These are phyloP conservation scores for Umimayanthus chanpuru DNA, from an alignment of 92 coral and sea anemone species.

Conservation along the genomic window DNA sequence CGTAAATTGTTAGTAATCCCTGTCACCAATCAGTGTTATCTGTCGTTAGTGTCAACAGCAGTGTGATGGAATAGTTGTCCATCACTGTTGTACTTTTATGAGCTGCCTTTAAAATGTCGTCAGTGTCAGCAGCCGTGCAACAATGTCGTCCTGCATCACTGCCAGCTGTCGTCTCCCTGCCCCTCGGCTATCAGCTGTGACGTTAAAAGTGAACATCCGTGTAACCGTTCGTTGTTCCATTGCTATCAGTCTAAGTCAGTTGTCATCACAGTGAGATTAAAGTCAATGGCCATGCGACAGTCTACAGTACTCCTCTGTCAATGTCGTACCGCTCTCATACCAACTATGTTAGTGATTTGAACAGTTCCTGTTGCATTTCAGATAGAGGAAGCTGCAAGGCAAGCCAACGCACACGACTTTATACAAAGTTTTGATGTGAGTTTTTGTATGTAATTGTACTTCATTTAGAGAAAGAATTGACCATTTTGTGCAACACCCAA, in stretches of 20 bases:
- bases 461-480: neutral
- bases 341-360: neutral
- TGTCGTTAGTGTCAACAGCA: neutral
- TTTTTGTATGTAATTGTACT: neutral
- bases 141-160: too few relatives aligned
- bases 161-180: too few relatives aligned
- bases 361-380: neutral
- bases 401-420: conserved; percentile 90
- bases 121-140: too few relatives aligned
- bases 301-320: neutral
- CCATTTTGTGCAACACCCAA: neutral
- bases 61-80: too few relatives aligned
- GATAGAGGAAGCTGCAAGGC: conserved; percentile 90
- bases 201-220: too few relatives aligned
- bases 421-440: conserved; percentile 83
- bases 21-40: too few relatives aligned
- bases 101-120: too few relatives aligned
- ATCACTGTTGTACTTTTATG: too few relatives aligned
- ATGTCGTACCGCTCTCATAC: neutral
- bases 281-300: neutral
- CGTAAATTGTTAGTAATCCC: too few relatives aligned
- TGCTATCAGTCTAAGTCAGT: neutral
- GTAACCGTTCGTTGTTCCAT: too few relatives aligned
- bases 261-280: neutral
- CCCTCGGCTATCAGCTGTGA: too few relatives aligned